phyloP scores from a whole-genome alignment of 2,113 vertebrate species.

The Scortum barcoo region DNA sequence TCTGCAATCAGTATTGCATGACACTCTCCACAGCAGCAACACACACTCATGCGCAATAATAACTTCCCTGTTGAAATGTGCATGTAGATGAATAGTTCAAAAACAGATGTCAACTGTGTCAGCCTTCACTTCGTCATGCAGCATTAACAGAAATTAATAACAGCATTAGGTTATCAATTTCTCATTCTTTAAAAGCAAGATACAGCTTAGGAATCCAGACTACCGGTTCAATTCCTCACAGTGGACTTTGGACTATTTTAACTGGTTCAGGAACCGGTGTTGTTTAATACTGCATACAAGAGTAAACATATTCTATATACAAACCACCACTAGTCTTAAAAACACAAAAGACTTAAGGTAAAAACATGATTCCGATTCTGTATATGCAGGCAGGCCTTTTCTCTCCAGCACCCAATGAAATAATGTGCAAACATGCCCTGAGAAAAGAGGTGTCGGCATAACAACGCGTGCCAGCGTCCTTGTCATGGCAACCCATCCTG shows the following conservation, averaged over 20 bases:
- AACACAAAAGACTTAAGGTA: neutral
- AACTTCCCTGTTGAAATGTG: neutral
- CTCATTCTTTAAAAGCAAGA: neutral
- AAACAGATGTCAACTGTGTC: neutral
- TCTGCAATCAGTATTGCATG: neutral
- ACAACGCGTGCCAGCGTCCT: constrained; percentile 55
- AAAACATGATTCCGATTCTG: neutral
- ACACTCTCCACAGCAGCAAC: neutral
- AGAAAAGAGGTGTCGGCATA: constrained; percentile 52
- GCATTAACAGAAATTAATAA: neutral
- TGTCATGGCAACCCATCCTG: constrained; percentile 73
- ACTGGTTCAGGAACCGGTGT: neutral
- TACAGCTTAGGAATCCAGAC: neutral
- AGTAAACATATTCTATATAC: neutral
- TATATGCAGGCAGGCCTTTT: neutral
- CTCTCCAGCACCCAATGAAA: constrained; percentile 42
- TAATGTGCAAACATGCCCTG: constrained; percentile 61
- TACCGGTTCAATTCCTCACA: neutral
- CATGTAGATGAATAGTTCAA: neutral
- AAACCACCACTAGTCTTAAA: neutral
- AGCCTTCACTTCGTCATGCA: neutral
- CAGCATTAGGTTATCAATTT: neutral
- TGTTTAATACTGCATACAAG: neutral
- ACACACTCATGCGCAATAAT: too few species aligned
- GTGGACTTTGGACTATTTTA: neutral